Conservation (phyloP, 2,113 vertebrate genomes). For the Cygnus atratus region DNA sequence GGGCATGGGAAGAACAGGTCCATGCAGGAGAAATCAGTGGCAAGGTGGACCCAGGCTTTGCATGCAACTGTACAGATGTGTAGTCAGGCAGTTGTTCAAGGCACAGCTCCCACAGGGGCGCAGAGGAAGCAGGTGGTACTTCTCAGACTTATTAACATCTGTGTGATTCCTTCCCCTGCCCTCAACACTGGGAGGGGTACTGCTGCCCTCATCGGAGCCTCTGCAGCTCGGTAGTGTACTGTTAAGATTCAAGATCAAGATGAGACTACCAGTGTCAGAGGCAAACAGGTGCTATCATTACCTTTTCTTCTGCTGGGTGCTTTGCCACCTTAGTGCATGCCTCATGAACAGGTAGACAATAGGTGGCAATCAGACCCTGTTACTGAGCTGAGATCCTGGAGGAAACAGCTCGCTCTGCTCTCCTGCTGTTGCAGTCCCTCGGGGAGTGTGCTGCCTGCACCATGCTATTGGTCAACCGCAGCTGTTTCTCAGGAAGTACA, state of each 20-base stretch:
- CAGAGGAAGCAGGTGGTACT: not conserved
- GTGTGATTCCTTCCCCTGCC: not conserved
- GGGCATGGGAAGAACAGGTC: not conserved
- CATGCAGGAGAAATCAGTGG: not conserved
- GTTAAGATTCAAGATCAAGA: not conserved
- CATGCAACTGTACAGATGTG: too few species aligned
- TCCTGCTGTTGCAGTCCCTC: not conserved
- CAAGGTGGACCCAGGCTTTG: not conserved
- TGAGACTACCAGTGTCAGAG: not conserved
- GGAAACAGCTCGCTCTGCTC: not conserved
- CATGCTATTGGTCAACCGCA: not conserved
- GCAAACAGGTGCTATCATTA: not conserved
- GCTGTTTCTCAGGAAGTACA: not conserved
- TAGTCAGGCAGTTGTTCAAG: not conserved
- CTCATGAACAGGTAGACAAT: not conserved
- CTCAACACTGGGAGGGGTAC: not conserved
- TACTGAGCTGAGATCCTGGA: not conserved
- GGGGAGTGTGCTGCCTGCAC: fast-evolving
- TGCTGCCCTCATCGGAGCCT: not conserved
- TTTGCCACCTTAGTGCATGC: not conserved
- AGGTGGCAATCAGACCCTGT: not conserved
- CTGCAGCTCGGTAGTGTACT: too few species aligned
- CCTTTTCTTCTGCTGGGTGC: not conserved
- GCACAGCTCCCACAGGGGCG: not conserved
- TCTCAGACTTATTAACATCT: not conserved